Base-by-base conservation (phyloP, 2,797 vertebrate species). In the Phoxinus dragarum region DNA sequence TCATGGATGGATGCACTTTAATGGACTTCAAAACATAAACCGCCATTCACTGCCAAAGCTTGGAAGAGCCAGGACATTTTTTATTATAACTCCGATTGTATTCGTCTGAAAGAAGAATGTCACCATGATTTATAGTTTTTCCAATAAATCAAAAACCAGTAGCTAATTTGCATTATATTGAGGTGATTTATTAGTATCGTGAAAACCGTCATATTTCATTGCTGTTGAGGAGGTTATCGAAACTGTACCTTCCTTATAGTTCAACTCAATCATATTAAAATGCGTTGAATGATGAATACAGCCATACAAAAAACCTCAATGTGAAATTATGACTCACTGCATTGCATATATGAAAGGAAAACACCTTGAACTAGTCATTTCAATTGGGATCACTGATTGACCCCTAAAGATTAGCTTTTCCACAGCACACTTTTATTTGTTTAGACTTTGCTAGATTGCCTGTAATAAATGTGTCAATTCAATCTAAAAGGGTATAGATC, bases 381-480 rank as follows among this genome's bases (percentile, higher is more conserved):
- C 2, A 71, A 34, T 10, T 12, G 38, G 2, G n/a, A 61, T 59
- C 6, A 59, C 36, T 52, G 47, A 36, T 67, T 42, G 11, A 80
- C 61, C 27, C 38, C 2, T 61, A 78, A 27, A 14, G 14, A 66
- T 64, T 36, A 66, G 12, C 38, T 73, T n/a, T 47, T 73, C 16
- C 69, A 47, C 40, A 49, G 11, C 42, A 42, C 16, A 31, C 12
- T 54, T 84, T 40, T 42, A 84, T 84, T 34, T 59, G 49, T 69
- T 71, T 56, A 78, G 36, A 78, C 82, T 42, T 31, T n/a, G 11
- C 27, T 44, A 59, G 49, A 71, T 78, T 78, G 47, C 19, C 36
- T 56, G n/a, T 78, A 69, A 71, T 84, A 8, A 12, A 54, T 68
- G 21, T 47, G 49, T 71, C 64, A 47, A n/a, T 78, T 78, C 27